Percentiles rank a stretch among this genome's conserved stretches.
Evolutionary conservation across 2,113 vertebrate genomes (phyloP).

Genomic region (Serilophus lunatus): DNA sequence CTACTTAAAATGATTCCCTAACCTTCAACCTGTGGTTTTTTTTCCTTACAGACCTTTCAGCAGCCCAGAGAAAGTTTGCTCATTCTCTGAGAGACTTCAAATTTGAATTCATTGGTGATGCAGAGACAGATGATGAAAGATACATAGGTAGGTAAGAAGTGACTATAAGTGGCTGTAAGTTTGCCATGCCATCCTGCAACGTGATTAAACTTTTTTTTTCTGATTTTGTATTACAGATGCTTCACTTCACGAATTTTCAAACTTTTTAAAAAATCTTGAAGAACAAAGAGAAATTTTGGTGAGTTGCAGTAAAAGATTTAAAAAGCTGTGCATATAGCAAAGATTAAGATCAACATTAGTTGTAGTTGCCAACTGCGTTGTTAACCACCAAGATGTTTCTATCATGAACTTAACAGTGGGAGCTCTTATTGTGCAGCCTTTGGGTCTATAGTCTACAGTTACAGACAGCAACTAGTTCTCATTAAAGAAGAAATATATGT

Average conservation of each 20-base stretch:
- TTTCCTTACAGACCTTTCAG: slow-evolving; percentile 81
- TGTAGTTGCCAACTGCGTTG: neutral
- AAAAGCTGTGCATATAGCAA: neutral
- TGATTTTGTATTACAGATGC: slow-evolving; percentile 81
- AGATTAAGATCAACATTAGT: neutral
- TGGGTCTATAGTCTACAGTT: neutral
- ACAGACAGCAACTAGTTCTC: neutral
- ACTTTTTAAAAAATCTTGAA: slow-evolving; percentile 91
- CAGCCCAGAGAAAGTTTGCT: slow-evolving; percentile 94
- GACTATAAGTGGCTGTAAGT: neutral
- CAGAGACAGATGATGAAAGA: slow-evolving; percentile 93
- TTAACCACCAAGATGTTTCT: neutral
- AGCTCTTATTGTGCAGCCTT: neutral
- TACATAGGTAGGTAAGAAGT: slow-evolving; percentile 84
- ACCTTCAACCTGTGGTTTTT: neutral
- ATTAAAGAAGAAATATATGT: neutral
- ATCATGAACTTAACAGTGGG: neutral
- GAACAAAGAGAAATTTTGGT: slow-evolving; percentile 98
- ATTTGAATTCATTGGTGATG: slow-evolving; percentile 97
- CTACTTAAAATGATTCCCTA: neutral
- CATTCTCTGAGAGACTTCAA: slow-evolving; percentile 93
- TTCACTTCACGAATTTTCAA: slow-evolving; percentile 92
- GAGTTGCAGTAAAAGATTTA: slow-evolving; percentile 52
- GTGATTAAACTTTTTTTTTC: neutral
- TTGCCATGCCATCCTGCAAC: neutral